phyloP scores from a whole-genome alignment of 2,888 invertebrate species.

The Encarsia formosa region DNA sequence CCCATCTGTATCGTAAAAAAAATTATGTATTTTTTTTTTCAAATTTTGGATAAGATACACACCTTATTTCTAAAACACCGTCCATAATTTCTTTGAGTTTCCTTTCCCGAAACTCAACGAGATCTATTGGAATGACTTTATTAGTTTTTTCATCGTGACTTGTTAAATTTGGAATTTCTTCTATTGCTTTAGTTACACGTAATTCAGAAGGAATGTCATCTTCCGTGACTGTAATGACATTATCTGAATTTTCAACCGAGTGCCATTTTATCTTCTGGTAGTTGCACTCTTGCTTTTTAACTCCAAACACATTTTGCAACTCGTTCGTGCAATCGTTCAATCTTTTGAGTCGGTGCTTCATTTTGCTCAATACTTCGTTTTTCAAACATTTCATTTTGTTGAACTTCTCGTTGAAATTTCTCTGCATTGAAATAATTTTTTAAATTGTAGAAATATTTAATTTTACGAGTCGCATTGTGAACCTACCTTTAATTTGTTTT shows the following conservation, averaged over 20 bases:
- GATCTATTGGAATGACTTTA: too few species aligned
- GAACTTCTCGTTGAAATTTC: constrained; percentile 67
- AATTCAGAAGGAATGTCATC: not conserved
- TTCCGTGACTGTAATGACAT: constrained; percentile 57
- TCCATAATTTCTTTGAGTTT: constrained; percentile 80
- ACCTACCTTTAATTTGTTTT: constrained; percentile 33
- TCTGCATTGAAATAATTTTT: not conserved
- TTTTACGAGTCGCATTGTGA: not conserved
- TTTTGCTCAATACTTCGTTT: constrained; percentile 60
- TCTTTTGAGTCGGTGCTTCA: constrained; percentile 62
- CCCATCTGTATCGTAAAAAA: constrained; percentile 67
- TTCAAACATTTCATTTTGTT: constrained; percentile 63
- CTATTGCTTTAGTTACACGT: constrained; percentile 50
- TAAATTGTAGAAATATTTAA: not conserved
- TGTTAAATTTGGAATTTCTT: too few species aligned
- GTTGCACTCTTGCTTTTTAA: constrained; percentile 2
- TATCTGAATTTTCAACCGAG: constrained; percentile 60
- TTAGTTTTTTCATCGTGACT: too few species aligned
- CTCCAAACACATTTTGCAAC: constrained; percentile 32
- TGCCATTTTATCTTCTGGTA: constrained; percentile 27
- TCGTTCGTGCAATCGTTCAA: constrained; percentile 64
- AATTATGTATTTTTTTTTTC: not conserved
- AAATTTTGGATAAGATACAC: not conserved
- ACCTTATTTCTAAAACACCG: constrained; percentile 72
- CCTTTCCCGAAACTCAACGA: constrained; percentile 58